Evolutionary conservation across 2,113 vertebrate species (phyloP).

Genomic region (Callaeas wilsoni): DNA sequence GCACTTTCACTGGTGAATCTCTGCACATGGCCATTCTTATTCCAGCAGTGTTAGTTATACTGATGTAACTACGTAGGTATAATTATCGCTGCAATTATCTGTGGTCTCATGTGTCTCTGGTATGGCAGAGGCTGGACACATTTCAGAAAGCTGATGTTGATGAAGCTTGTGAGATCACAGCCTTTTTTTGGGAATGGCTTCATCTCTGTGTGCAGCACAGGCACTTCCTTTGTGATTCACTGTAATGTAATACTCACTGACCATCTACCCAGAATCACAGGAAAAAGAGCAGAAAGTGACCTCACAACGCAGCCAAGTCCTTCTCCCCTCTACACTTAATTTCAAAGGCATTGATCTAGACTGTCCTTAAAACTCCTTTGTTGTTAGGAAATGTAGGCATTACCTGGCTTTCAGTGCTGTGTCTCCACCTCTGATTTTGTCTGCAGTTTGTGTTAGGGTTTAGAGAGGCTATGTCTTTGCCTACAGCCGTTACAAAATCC

Average conservation of each 20-base stretch:
- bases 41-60: constrained; percentile 17
- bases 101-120: constrained; percentile 24
- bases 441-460: background rate
- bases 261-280: background rate
- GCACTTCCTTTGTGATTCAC: constrained; percentile 40
- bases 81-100: constrained; percentile 37
- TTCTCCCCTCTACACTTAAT: background rate
- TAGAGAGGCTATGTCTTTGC: background rate
- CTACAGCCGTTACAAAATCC: background rate
- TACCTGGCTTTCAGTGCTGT: background rate
- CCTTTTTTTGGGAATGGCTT: constrained; percentile 9
- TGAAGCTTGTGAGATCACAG: constrained; percentile 41
- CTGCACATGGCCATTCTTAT: background rate
- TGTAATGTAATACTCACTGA: background rate
- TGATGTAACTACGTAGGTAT: constrained; percentile 28
- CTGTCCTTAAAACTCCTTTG: background rate
- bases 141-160: constrained; percentile 46
- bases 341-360: background rate
- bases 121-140: background rate
- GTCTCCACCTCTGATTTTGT: background rate
- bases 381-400: background rate
- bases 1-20: constrained; percentile 37
- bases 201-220: background rate
- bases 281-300: background rate
- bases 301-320: background rate